phyloP scores from a whole-genome alignment of 1,140 invertebrate species.

The Heterodera schachtii region DNA sequence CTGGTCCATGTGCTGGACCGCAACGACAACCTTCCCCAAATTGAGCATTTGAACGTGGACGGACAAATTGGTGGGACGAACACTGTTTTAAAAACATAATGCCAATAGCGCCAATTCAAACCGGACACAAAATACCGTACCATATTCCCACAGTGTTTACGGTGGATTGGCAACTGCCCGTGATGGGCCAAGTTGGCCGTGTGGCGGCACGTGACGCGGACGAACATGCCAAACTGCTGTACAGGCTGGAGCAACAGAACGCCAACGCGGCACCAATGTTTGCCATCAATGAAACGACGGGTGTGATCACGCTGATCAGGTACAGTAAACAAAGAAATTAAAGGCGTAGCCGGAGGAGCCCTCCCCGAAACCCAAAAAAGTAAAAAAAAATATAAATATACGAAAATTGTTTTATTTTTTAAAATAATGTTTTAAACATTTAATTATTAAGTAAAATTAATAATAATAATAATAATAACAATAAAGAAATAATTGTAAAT shows the following conservation, averaged over 20 bases:
- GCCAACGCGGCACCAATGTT: constrained; percentile 36
- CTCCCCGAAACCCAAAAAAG: too few relatives aligned
- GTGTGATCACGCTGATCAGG: constrained; percentile 41
- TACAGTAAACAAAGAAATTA: neutral
- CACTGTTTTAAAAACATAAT: too few relatives aligned
- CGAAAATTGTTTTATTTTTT: too few relatives aligned
- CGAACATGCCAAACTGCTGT: constrained; percentile 40
- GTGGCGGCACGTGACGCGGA: constrained; percentile 54
- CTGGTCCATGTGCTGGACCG: constrained; percentile 58
- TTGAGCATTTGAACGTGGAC: constrained; percentile 39
- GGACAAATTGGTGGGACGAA: constrained; percentile 29
- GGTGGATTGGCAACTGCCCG: constrained; percentile 51
- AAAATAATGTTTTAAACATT: too few relatives aligned
- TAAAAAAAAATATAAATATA: too few relatives aligned
- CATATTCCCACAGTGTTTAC: constrained; percentile 39
- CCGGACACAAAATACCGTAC: neutral
- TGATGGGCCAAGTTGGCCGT: constrained; percentile 45
- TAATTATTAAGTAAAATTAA: too few relatives aligned
- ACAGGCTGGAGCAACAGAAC: constrained; percentile 18
- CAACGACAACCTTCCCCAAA: constrained; percentile 59
- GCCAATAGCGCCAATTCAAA: neutral
- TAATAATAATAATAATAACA: too few relatives aligned
- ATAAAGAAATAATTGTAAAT: too few relatives aligned
- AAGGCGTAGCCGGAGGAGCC: too few relatives aligned
- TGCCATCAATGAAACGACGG: constrained; percentile 49